These are phyloP conservation scores for Odontomyia ornata DNA, from an alignment of 2,888 invertebrate genomes.

Conservation along the genomic window DNA sequence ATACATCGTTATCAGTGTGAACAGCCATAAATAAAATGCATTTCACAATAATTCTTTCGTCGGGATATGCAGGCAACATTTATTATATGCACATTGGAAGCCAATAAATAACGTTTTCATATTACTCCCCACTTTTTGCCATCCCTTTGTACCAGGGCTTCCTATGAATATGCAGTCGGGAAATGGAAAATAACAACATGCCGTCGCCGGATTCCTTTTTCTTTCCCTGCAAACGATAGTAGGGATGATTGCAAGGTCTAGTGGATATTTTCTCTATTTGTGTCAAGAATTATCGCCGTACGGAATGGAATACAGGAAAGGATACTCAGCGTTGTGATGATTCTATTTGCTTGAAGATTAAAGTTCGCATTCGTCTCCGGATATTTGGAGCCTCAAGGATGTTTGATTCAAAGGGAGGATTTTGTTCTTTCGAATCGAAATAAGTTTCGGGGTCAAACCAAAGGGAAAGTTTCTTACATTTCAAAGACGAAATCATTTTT, in stretches of 20 bases:
- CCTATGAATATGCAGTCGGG: constrained; percentile 30
- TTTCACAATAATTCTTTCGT: constrained; percentile 25
- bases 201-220: neutral
- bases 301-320: neutral
- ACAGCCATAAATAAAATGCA: constrained; percentile 36
- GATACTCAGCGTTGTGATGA: neutral
- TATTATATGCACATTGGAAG: constrained; percentile 33
- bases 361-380: too few species aligned
- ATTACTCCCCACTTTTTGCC: neutral
- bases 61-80: constrained; percentile 29
- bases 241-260: neutral
- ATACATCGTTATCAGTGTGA: neutral
- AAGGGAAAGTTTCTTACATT: constrained; percentile 9
- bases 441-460: neutral
- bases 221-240: neutral
- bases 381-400: neutral
- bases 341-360: neutral
- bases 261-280: constrained; percentile 6
- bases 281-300: constrained; percentile 20
- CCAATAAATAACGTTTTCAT: constrained; percentile 16
- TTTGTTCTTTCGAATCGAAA: neutral
- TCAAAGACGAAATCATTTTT: constrained; percentile 21
- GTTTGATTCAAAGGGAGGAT: neutral
- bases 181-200: constrained; percentile 11
- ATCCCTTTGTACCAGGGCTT: neutral